Evolutionary conservation across 1,140 invertebrate genomes (phyloP).

Genomic region (Drosophila rufa): DNA sequence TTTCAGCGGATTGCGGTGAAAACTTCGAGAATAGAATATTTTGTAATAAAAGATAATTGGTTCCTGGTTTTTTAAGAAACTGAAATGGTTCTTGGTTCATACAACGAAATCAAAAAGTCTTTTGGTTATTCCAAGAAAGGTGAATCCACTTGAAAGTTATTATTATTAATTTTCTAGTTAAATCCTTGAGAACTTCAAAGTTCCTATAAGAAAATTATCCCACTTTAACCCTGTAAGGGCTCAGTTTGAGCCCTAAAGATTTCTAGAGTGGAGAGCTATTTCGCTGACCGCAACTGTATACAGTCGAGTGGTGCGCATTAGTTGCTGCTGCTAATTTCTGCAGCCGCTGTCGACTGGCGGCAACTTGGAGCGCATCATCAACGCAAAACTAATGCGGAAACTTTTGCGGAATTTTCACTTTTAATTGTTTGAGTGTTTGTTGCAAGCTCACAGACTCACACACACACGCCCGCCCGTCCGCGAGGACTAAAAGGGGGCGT

Average conservation of each 20-base stretch:
- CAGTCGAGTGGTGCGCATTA: conserved; percentile 50
- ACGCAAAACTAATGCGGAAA: conserved; percentile 79
- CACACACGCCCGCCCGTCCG: conserved; percentile 1
- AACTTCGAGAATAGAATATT: not conserved
- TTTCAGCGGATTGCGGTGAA: not conserved
- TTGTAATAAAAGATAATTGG: not conserved
- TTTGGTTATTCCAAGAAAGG: no score
- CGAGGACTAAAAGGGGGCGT: conserved; percentile 23
- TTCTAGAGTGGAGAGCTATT: conserved; percentile 7
- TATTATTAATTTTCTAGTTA: no score
- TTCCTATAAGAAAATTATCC: not conserved
- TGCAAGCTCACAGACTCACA: conserved; percentile 43
- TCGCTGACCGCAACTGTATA: conserved; percentile 22
- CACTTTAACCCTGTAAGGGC: not conserved
- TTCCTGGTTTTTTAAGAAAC: no score
- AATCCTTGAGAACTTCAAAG: no score
- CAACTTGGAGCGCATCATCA: conserved; percentile 71
- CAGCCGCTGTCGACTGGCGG: conserved; percentile 43
- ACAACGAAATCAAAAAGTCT: no score
- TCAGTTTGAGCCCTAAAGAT: not conserved
- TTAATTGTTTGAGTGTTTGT: conserved; percentile 80
- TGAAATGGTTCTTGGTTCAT: no score
- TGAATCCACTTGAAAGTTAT: no score
- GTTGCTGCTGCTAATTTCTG: conserved; percentile 71
- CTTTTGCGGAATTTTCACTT: conserved; percentile 78